A percentile compares a stretch with the other conserved stretches of the same genome.
Conservation (phyloP, 2,888 invertebrate species). For the Pachymerium ferrugineum region DNA sequence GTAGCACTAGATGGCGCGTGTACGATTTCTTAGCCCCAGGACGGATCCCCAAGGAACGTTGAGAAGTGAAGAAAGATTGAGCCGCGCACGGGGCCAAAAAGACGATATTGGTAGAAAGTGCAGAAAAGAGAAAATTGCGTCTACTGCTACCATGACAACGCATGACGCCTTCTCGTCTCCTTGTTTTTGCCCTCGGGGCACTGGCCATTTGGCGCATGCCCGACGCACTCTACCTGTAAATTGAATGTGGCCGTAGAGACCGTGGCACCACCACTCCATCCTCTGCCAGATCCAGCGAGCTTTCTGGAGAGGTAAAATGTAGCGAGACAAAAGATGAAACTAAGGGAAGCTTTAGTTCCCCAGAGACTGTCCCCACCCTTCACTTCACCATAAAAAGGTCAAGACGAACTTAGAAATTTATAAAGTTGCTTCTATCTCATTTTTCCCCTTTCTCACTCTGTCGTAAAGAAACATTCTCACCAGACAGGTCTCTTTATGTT, state of each 20-base stretch:
- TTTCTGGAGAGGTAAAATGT: background rate
- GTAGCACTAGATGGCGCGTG: background rate
- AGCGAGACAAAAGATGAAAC: background rate
- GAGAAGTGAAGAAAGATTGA: background rate
- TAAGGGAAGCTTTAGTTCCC: background rate
- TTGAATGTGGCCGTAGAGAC: constrained; percentile 4
- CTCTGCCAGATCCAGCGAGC: background rate
- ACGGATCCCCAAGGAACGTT: background rate
- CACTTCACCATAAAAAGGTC: background rate
- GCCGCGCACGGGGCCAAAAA: too few relatives aligned
- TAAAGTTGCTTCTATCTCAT: background rate
- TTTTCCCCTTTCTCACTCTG: background rate
- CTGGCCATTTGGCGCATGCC: constrained; percentile 13
- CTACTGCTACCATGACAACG: constrained; percentile 4
- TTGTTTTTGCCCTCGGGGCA: constrained; percentile 1
- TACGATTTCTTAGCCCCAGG: background rate
- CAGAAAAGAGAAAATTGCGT: background rate
- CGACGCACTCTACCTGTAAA: constrained; percentile 4
- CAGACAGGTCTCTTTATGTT: background rate
- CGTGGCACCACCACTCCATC: background rate
- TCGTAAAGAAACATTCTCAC: background rate
- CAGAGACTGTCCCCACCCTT: background rate
- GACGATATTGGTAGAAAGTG: background rate
- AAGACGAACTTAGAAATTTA: background rate
- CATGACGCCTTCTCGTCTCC: background rate